Evolutionary conservation across 2,797 vertebrate genomes (phyloP).

Genomic region (Sebastes vulpes): DNA sequence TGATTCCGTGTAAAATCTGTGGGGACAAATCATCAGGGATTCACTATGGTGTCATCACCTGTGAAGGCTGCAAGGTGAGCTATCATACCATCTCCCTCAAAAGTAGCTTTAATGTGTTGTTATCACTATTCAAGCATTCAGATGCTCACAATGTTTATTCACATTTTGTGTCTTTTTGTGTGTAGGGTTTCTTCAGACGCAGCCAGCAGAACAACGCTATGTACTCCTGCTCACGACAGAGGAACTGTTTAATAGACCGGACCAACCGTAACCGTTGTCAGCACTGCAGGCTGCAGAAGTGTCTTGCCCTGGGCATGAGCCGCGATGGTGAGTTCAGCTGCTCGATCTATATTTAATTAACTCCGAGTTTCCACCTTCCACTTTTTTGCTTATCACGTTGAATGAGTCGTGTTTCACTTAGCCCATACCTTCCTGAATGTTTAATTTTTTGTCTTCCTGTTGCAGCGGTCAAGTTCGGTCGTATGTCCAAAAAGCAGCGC

Average conservation of each 20-base stretch:
- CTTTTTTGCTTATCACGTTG: not conserved
- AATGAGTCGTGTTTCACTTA: not conserved
- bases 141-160: not conserved
- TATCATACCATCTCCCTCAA: not conserved
- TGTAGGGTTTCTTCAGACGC: slow-evolving; percentile 92
- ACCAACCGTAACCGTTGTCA: slow-evolving; percentile 96
- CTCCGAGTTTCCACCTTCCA: slow-evolving; percentile 22
- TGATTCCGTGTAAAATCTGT: slow-evolving; percentile 96
- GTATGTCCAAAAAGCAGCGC: slow-evolving; percentile 96
- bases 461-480: slow-evolving; percentile 93
- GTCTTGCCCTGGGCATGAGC: slow-evolving; percentile 93
- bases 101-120: not conserved
- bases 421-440: not conserved
- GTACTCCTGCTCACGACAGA: slow-evolving; percentile 94
- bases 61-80: slow-evolving; percentile 96
- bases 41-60: slow-evolving; percentile 96
- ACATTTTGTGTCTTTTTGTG: not conserved
- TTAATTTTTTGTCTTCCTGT: not conserved
- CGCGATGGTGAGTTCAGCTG: slow-evolving; percentile 88
- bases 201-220: slow-evolving; percentile 95
- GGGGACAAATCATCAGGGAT: slow-evolving; percentile 96
- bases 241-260: slow-evolving; percentile 94
- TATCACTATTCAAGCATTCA: not conserved
- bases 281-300: slow-evolving; percentile 95
- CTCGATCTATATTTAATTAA: slow-evolving; percentile 45